Evolutionary conservation across 1,140 invertebrate species (phyloP), one percentile per base, ranked within the genome.

Genomic region (Magallana ariakensis): DNA sequence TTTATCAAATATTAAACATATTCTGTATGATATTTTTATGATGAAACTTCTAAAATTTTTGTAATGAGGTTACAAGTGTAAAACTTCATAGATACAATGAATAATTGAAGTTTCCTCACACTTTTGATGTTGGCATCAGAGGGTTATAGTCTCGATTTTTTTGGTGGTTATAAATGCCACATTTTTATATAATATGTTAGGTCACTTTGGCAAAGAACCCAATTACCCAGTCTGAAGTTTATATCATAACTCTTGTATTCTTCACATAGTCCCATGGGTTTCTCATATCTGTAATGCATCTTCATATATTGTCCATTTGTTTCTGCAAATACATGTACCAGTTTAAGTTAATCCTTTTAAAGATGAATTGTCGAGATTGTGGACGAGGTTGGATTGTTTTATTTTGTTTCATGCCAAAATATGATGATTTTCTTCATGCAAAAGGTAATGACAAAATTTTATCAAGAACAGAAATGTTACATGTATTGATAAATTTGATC

Each of bases 1-100:
- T 75, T 26, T 19, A 75, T 75, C 22, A 75, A 75, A 75, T 75
- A 75, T 75, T 75, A 75, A 75, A 26, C 22, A 75, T 75, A 75
- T 75, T 75, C 66, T 22, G 19, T 75, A 75, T 75, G 66, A 75
- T 75, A 75, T 75, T 75, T 75, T 75, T 75, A 26, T 75, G 66
- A 22, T 22, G 33, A 75, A 75, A 75, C 19, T 75, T 75, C 19
- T 75, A 26, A 75, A 75, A 75, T 75, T 75, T n/a, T 75, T 26
- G 22, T 75, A 75, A 22, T 26, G 11, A 26, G 7, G 33, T 75
- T 26, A 75, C 13, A 75, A 75, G 66, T 75, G 66, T 75, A 26
- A 75, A 75, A 75, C 22, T 75, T 19, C 66, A 75, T 75, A 75
- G 66, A 75, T 75, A 75, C 33, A 13, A 26, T 75, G 66, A 75